Evolutionary conservation across 2,113 vertebrate species (phyloP), one percentile per base, ranked within the genome.

Genomic region (Peromyscus maniculatus): DNA sequence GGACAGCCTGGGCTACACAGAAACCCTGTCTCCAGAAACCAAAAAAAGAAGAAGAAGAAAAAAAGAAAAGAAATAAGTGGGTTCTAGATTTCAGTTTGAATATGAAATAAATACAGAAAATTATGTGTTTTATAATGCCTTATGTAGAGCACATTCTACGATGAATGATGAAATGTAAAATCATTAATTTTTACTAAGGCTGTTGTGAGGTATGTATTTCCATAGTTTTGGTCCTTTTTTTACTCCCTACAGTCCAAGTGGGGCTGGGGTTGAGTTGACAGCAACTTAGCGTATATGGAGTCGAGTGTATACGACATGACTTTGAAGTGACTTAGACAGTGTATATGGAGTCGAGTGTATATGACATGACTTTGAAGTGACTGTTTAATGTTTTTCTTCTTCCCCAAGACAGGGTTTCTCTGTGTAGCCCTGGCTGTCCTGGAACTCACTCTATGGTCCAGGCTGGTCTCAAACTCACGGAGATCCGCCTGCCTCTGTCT

Each of bases 51-150:
- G 6, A 49, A 49, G 6, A 49, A 49, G 5, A 43, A 43, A 43
- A 31, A 15, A 55, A 55, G 10, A 55, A 55, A 55, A 96, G 5
- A 59, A 59, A 21, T 19, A 69, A 33, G 5, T 95, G 1, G 57
- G 31, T 16, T 26, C 3, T 92, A 15, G 75, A 69, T 91, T 95
- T 98, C 84, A 31, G 17, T 88, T 69, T 95, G 46, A 95, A 94
- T 95, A 94, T 97, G 64, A 3, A 77, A 89, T 89, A 67, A 84
- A 59, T 75, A 33, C 31, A 88, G 90, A 93, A 94, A 82, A 86
- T 89, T 86, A 2, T 87, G 6, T 77, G 17, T 93, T 64, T 95
- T 83, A 77, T 84, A 5, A 52, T 39, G 17, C 26, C 87, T 91
- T 59, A 62, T 88, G 11, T 57, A 74, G 59, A 67, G 5, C 15